phyloP scores from a whole-genome alignment of 2,113 vertebrate genomes.

The Lagopus muta region DNA sequence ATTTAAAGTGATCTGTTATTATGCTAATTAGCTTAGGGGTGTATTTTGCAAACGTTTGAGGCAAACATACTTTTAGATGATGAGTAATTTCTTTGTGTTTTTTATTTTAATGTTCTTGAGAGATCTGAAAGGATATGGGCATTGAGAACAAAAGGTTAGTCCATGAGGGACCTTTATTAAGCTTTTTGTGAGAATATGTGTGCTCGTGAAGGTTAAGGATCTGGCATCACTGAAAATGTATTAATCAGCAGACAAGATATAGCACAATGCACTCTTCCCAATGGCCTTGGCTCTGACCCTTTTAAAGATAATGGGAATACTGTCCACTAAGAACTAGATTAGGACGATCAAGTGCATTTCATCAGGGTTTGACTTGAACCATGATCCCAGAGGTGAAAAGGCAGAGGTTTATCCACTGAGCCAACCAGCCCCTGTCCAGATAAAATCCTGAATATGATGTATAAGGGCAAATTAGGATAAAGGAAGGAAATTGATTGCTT shows the following conservation, averaged over 20 bases:
- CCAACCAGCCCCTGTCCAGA: constrained; percentile 71
- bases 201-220: constrained; percentile 58
- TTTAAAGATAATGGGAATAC: constrained; percentile 78
- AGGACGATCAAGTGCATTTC: constrained; percentile 77
- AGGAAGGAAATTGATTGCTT: constrained; percentile 64
- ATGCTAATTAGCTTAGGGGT: neutral
- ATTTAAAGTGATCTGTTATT: neutral
- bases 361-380: constrained; percentile 78
- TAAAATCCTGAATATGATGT: constrained; percentile 76
- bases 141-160: neutral
- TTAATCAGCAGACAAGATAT: constrained; percentile 74
- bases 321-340: constrained; percentile 79
- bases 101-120: neutral
- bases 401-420: constrained; percentile 76
- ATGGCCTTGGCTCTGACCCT: constrained; percentile 76
- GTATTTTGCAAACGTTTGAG: neutral
- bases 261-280: constrained; percentile 70
- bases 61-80: neutral
- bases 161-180: constrained; percentile 14
- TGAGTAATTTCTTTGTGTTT: neutral
- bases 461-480: constrained; percentile 70
- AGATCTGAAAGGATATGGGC: neutral
- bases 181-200: constrained; percentile 47
- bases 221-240: constrained; percentile 70
- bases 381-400: constrained; percentile 76